phyloP scores from a whole-genome alignment of 2,888 invertebrate species.

The Eupelmus urozonus region DNA sequence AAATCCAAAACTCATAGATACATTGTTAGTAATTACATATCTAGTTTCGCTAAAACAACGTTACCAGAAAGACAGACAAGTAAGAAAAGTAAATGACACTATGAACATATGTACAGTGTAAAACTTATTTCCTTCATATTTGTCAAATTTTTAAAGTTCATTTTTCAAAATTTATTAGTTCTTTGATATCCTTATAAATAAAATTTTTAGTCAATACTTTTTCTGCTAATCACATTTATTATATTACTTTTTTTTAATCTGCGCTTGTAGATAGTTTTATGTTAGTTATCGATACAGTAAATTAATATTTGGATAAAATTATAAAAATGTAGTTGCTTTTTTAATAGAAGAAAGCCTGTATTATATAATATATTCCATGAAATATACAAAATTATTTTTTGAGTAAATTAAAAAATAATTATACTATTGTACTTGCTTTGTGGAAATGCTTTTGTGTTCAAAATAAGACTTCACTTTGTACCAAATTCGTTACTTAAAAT shows the following conservation, averaged over 20 bases:
- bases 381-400: too few relatives aligned
- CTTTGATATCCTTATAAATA: not conserved
- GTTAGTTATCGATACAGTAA: conserved; percentile 30
- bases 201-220: not conserved
- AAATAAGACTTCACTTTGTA: too few relatives aligned
- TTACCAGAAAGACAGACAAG: conserved; percentile 22
- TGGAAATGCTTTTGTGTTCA: too few relatives aligned
- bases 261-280: conserved; percentile 45
- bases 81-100: conserved; percentile 16
- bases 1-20: conserved; percentile 38
- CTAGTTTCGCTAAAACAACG: conserved; percentile 36
- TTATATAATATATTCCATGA: not conserved
- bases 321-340: conserved; percentile 19
- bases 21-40: conserved; percentile 46
- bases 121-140: not conserved
- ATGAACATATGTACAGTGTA: conserved; percentile 11
- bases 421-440: too few relatives aligned
- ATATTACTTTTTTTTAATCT: conserved; percentile 17
- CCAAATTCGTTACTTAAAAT: too few relatives aligned
- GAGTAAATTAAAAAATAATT: too few relatives aligned
- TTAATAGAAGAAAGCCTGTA: not conserved
- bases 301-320: not conserved
- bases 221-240: conserved; percentile 18
- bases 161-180: not conserved
- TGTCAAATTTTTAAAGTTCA: not conserved